Evolutionary conservation across 2,888 invertebrate genomes (phyloP), one percentile per base, ranked within the genome.

Genomic region (Stenolophus ochropezus): DNA sequence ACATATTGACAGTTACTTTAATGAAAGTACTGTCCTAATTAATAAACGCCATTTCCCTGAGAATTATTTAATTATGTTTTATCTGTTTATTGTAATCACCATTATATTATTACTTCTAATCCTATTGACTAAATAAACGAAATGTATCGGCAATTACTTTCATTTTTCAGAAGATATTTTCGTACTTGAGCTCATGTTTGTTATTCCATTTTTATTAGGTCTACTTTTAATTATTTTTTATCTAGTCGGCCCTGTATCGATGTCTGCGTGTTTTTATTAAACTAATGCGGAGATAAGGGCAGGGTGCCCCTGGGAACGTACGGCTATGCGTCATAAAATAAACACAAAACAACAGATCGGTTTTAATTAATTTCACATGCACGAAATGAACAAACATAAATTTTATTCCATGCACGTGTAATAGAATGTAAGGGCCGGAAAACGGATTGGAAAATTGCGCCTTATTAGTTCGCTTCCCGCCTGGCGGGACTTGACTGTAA

Each of bases 351-450:
- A 69, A 65, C 51, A 78, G 78, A 78, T 78, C 33, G 51, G 21
- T 78, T 78, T 78, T 78, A 78, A 78, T 78, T 78, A 78, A 78
- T 78, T 78, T 78, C 23, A 11, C 78, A 78, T 49, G 65, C 78
- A 78, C 42, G 58, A 75, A 51, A 42, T 42, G 56, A n/a, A 42
- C 27, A 77, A 56, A 58, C 61, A 77, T 61, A 77, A 61, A 75
- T 53, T 49, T 27, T 75, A 53, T 75, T 20, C 51, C 5, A 18
- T 20, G 20, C 49, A 69, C 49, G 47, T 73, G 42, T 71, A 16
- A 16, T 65, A 56, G 42, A 69, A 73, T 47, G 73, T 49, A 18
- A 47, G 21, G 21, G 73, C n/a, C 2, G 25, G 61, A 25, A 61
- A 58, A 18, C 6, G 23, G 23, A 21, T 42, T 14, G 47, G 21